Conservation (phyloP, 1,140 invertebrate genomes). For the Drosophila repleta region DNA sequence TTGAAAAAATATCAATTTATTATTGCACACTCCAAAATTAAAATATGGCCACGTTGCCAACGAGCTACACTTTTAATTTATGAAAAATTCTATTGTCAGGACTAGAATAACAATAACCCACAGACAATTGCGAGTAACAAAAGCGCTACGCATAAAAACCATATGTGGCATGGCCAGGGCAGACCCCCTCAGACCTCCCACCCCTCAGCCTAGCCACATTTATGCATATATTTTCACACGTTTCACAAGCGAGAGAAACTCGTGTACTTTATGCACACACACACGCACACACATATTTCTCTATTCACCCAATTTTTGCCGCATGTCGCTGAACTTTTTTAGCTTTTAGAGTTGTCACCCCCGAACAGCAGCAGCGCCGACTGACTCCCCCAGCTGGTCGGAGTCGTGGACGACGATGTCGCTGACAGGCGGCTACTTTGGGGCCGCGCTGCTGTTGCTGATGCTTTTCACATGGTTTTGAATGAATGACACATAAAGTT, state of each 20-base stretch:
- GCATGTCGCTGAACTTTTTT: slow-evolving; percentile 65
- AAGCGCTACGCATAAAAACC: slow-evolving; percentile 40
- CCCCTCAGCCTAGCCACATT: slow-evolving; percentile 9
- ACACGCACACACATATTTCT: slow-evolving; percentile 30
- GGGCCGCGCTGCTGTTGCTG: slow-evolving; percentile 52
- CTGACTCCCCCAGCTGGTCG: background rate
- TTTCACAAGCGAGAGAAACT: slow-evolving; percentile 28
- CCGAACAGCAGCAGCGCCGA: background rate
- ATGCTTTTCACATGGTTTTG: slow-evolving; percentile 77
- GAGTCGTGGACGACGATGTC: slow-evolving; percentile 22
- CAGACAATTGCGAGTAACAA: slow-evolving; percentile 39
- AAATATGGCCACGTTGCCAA: slow-evolving; percentile 37
- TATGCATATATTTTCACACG: slow-evolving; percentile 64
- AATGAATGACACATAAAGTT: slow-evolving; percentile 80
- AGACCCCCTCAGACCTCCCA: background rate
- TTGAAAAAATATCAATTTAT: slow-evolving; percentile 65
- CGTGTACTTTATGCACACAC: slow-evolving; percentile 27
- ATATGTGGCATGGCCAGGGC: slow-evolving; percentile 28
- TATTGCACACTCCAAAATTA: slow-evolving; percentile 61
- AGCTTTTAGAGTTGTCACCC: slow-evolving; percentile 26
- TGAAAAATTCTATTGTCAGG: slow-evolving; percentile 75
- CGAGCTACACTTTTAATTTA: slow-evolving; percentile 69
- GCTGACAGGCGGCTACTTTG: slow-evolving; percentile 62
- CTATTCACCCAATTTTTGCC: slow-evolving; percentile 64
- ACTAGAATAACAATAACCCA: slow-evolving; percentile 69